Percentiles rank a stretch among this genome's conserved stretches.
Conservation (phyloP, 2,113 vertebrate genomes). For the Ageneiosus marmoratus region DNA sequence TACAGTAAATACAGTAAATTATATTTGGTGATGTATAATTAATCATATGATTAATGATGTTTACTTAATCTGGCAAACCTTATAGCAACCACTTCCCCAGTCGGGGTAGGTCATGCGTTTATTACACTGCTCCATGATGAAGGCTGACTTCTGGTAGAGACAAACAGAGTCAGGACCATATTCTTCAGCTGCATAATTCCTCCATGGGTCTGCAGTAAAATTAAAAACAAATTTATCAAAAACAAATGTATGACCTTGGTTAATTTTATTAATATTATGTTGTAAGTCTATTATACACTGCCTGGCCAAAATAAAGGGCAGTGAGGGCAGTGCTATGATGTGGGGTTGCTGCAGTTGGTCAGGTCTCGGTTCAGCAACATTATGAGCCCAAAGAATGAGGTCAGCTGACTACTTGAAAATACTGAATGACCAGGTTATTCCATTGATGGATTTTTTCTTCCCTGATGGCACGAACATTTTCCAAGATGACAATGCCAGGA, state of each 20-base stretch:
- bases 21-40: not conserved
- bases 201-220: slow-evolving; percentile 78
- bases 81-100: slow-evolving; percentile 97
- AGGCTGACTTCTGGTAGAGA: slow-evolving; percentile 89
- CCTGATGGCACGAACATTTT: too few species aligned
- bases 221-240: not conserved
- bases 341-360: too few species aligned
- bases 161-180: slow-evolving; percentile 91
- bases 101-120: slow-evolving; percentile 90
- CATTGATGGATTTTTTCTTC: too few species aligned
- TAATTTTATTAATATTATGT: not conserved
- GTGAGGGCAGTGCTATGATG: too few species aligned
- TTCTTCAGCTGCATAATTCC: slow-evolving; percentile 93
- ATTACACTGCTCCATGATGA: slow-evolving; percentile 91
- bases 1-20: not conserved
- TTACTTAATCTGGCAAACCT: slow-evolving; percentile 68
- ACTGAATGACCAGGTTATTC: too few species aligned
- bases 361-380: too few species aligned
- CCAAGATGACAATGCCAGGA: too few species aligned
- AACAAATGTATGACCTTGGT: not conserved
- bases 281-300: too few species aligned
- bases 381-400: too few species aligned
- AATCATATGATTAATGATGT: not conserved
- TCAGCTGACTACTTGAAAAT: too few species aligned
- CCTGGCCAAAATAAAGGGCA: too few species aligned